Percentiles rank a stretch among this genome's conserved stretches.
Evolutionary conservation across 2,113 vertebrate genomes (phyloP).

Genomic region (Pardalotus punctatus): DNA sequence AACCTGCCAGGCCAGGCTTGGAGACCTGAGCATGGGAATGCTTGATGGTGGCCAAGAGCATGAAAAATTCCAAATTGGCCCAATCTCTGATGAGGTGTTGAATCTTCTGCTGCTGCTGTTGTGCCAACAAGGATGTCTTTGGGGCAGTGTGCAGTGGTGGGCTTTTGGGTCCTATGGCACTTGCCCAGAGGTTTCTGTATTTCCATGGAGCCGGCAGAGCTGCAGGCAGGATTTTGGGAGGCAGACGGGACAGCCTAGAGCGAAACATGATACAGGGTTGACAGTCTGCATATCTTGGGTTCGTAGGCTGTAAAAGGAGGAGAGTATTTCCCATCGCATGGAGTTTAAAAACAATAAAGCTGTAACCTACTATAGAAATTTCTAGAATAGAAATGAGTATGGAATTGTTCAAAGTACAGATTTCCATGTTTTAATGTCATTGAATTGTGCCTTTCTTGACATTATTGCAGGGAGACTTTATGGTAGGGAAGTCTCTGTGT

Average conservation of each 20-base stretch:
- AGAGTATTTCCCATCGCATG: not conserved
- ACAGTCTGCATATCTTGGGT: not conserved
- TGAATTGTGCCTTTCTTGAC: not conserved
- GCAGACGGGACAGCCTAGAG: not conserved
- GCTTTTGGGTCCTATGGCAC: not conserved
- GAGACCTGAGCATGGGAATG: not conserved
- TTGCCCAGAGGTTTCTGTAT: not conserved
- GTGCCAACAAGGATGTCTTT: no score
- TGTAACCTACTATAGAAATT: not conserved
- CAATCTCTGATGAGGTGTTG: not conserved
- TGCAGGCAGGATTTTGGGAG: not conserved
- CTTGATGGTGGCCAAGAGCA: not conserved
- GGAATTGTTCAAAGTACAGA: not conserved
- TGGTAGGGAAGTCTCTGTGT: not conserved
- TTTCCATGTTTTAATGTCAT: not conserved
- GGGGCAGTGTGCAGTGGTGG: not conserved
- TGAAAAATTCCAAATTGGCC: not conserved
- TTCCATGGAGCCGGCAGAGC: not conserved
- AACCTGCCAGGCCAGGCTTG: not conserved
- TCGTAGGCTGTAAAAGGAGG: not conserved
- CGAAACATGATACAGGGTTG: not conserved
- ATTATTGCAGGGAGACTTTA: not conserved
- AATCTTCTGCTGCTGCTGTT: not conserved
- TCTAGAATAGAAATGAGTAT: not conserved
- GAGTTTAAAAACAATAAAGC: not conserved